phyloP scores from a whole-genome alignment of 1,140 invertebrate species.

The Achroia grisella region DNA sequence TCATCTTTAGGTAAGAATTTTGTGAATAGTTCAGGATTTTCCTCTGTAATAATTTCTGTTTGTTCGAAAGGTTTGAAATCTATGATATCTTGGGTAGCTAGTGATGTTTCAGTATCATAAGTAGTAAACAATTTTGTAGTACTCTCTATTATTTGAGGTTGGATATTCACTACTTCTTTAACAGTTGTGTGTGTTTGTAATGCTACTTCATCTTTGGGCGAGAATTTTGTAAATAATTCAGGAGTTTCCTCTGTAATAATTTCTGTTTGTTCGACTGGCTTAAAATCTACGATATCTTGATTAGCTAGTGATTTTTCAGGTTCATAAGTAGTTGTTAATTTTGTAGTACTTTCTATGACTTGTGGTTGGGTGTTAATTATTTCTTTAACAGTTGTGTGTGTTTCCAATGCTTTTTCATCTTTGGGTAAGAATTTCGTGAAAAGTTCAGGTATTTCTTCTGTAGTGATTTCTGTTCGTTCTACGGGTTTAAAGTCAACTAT shows the following conservation, averaged over 20 bases:
- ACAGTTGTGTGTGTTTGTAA: conserved; percentile 17
- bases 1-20: conserved; percentile 21
- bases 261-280: conserved; percentile 41
- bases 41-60: conserved; percentile 10
- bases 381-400: conserved; percentile 22
- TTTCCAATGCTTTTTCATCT: conserved; percentile 13
- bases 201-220: conserved; percentile 25
- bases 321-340: conserved; percentile 35
- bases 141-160: conserved; percentile 32
- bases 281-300: conserved; percentile 30
- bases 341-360: conserved; percentile 31
- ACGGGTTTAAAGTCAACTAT: conserved; percentile 34
- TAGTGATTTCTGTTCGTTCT: conserved; percentile 39
- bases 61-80: conserved; percentile 13
- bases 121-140: not conserved
- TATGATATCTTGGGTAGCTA: conserved; percentile 8
- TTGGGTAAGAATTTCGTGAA: conserved; percentile 15
- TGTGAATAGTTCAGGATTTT: conserved; percentile 18
- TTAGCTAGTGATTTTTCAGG: conserved; percentile 14
- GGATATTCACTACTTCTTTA: conserved; percentile 27
- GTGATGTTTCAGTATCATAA: conserved; percentile 4
- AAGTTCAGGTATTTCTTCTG: conserved; percentile 29
- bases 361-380: conserved; percentile 30
- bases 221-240: conserved; percentile 10
- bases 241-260: conserved; percentile 33